Percentiles rank a stretch among this genome's conserved stretches.
Evolutionary conservation across 2,888 invertebrate genomes (phyloP).

Genomic region (Eupelmus urozonus): DNA sequence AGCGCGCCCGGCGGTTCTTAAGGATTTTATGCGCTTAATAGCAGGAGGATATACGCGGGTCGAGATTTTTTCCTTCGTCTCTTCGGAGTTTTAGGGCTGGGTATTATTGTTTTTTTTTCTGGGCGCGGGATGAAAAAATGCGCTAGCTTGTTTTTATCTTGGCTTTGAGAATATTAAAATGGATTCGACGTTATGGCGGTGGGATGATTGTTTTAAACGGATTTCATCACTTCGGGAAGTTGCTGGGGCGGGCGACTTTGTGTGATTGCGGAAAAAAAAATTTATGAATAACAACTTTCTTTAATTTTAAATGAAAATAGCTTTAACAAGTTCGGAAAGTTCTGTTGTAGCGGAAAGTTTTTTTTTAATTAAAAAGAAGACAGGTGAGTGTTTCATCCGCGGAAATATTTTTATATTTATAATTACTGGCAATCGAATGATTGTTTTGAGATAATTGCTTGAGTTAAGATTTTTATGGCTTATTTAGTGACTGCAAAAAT

Average conservation of each 20-base stretch:
- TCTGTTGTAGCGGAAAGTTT: constrained; percentile 14
- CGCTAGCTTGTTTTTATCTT: background rate
- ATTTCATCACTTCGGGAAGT: constrained; percentile 20
- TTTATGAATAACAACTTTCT: constrained; percentile 5
- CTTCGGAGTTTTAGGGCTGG: background rate
- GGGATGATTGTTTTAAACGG: no score
- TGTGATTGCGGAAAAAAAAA: background rate
- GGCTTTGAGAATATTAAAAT: background rate
- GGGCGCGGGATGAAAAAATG: background rate
- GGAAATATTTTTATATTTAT: constrained; percentile 8
- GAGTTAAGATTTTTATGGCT: no score
- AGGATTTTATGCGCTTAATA: constrained; percentile 28
- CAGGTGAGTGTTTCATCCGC: constrained; percentile 11
- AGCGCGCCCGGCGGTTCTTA: constrained; percentile 30
- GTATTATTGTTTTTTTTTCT: background rate
- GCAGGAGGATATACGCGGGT: background rate
- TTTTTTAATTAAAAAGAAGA: constrained; percentile 24
- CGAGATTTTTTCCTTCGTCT: background rate
- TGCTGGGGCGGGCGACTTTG: background rate
- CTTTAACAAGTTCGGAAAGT: constrained; percentile 13
- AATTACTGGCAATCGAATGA: background rate
- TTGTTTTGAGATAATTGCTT: background rate
- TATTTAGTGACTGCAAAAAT: no score
- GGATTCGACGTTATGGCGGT: no score
- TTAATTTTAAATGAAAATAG: constrained; percentile 31